Conservation (phyloP, 2,113 vertebrate species). For the Elephantulus edwardii region DNA sequence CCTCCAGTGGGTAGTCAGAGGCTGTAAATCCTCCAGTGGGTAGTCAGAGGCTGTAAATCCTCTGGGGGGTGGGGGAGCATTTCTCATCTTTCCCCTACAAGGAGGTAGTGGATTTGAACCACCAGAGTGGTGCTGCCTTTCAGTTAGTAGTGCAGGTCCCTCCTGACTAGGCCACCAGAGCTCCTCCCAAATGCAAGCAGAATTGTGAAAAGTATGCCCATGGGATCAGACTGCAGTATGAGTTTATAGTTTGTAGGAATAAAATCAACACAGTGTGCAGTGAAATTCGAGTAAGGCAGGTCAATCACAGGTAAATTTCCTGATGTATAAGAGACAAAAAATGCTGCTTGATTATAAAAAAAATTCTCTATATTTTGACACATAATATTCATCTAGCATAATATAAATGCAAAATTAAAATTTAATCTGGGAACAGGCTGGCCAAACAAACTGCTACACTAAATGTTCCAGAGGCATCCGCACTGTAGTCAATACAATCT, state of each 20-base stretch:
- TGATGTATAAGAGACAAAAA: background rate
- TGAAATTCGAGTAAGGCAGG: background rate
- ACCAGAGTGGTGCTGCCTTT: too few species aligned
- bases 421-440: background rate
- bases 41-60: too few species aligned
- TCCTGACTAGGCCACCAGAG: too few species aligned
- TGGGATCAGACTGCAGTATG: background rate
- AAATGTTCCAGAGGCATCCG: background rate
- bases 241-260: background rate
- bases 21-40: too few species aligned
- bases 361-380: background rate
- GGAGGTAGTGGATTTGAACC: too few species aligned
- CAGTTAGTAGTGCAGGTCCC: too few species aligned
- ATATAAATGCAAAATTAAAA: slow-evolving; percentile 22
- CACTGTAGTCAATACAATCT: background rate
- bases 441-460: slow-evolving; percentile 29
- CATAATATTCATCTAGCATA: background rate
- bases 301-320: background rate
- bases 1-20: too few species aligned
- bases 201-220: background rate
- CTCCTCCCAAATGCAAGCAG: background rate
- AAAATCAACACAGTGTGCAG: background rate
- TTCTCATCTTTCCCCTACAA: too few species aligned
- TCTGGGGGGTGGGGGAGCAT: too few species aligned
- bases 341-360: background rate